Conservation (phyloP, 2,888 invertebrate species). For the Drosophila barbarae region DNA sequence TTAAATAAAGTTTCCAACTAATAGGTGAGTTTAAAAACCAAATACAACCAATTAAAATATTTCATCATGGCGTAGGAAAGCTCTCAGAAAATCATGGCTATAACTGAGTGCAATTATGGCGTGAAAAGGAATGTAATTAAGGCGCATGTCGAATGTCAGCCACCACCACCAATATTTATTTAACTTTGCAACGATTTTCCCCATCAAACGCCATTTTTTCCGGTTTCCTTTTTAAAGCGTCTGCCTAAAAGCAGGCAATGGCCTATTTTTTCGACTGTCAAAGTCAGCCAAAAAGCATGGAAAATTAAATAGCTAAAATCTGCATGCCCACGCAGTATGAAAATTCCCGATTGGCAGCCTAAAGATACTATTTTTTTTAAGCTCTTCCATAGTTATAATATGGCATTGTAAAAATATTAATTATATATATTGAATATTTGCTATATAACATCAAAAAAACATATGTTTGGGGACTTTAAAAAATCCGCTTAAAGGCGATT, state of each 20-base stretch:
- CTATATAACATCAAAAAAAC: slow-evolving; percentile 5
- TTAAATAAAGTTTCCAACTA: too few species aligned
- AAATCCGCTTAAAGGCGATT: slow-evolving; percentile 13
- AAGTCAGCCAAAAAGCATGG: slow-evolving; percentile 27
- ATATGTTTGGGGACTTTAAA: slow-evolving; percentile 24
- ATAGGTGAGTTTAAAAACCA: background rate
- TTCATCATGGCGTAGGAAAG: background rate
- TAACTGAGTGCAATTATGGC: slow-evolving; percentile 1
- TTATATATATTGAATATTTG: slow-evolving; percentile 4
- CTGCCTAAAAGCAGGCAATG: slow-evolving; percentile 13
- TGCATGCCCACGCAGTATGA: background rate
- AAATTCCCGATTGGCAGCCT: background rate
- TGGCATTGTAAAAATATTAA: slow-evolving; percentile 4
- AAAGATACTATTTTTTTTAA: slow-evolving; percentile 1
- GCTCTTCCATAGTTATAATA: slow-evolving; percentile 1
- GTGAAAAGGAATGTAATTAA: slow-evolving; percentile 6
- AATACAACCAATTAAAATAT: background rate
- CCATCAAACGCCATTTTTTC: slow-evolving; percentile 2
- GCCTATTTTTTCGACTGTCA: slow-evolving; percentile 1
- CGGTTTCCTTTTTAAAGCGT: background rate
- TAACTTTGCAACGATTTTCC: background rate
- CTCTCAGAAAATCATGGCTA: background rate
- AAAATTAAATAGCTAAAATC: slow-evolving; percentile 11
- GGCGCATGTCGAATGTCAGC: slow-evolving; percentile 9
- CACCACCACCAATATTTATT: slow-evolving; percentile 12